phyloP scores from a whole-genome alignment of 2,888 invertebrate genomes.

The Aphidoletes aphidimyza region DNA sequence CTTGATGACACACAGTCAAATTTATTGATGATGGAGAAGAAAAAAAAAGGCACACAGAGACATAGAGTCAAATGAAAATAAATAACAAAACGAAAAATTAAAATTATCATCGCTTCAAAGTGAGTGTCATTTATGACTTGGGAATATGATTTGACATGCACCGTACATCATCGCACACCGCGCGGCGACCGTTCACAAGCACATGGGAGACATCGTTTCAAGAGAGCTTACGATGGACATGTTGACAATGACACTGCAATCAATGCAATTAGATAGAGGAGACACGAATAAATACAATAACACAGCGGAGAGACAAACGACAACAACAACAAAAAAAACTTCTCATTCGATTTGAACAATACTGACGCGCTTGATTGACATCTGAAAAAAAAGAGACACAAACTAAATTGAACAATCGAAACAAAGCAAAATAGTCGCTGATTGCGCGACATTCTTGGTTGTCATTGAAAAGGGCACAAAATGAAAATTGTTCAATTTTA shows the following conservation, averaged over 20 bases:
- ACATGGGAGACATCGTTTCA: neutral
- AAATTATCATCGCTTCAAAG: slow-evolving; percentile 28
- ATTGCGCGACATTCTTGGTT: slow-evolving; percentile 35
- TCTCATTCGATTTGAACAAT: slow-evolving; percentile 1
- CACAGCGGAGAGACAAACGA: neutral
- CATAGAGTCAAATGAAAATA: slow-evolving; percentile 7
- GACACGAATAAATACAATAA: slow-evolving; percentile 19
- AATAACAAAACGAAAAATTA: slow-evolving; percentile 42
- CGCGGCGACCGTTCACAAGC: neutral
- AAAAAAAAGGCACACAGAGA: too few species aligned
- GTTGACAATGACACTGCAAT: slow-evolving; percentile 51
- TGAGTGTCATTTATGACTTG: slow-evolving; percentile 16
- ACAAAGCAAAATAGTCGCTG: slow-evolving; percentile 36
- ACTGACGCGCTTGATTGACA: slow-evolving; percentile 41
- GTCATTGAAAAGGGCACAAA: slow-evolving; percentile 19
- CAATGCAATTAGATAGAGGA: slow-evolving; percentile 46
- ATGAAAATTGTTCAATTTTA: neutral
- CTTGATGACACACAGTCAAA: slow-evolving; percentile 43
- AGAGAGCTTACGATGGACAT: slow-evolving; percentile 19
- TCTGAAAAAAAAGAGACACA: slow-evolving; percentile 5
- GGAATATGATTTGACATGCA: slow-evolving; percentile 8
- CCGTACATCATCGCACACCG: neutral
- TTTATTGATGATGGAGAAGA: slow-evolving; percentile 7
- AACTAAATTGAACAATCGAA: slow-evolving; percentile 32
- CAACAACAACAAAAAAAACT: too few species aligned